Evolutionary conservation across 2,888 invertebrate genomes (phyloP), one percentile per base, ranked within the genome.

Genomic region (Griposia aprilina): DNA sequence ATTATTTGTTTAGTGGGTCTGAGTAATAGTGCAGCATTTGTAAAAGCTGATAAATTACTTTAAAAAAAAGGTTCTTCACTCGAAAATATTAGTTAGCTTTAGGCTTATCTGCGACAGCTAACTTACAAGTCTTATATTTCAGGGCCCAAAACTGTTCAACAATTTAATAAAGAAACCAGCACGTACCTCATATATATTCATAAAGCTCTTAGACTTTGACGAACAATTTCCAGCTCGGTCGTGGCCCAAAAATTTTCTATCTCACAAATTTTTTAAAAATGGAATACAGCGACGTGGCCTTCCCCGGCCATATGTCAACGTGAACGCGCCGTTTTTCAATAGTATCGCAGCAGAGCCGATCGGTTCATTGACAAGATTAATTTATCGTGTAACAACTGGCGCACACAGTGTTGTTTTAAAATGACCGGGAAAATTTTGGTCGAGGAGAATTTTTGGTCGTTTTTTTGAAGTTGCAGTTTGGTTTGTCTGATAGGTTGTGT

Each of bases 321-420:
- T 80, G 83, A 86, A 82, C 87, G 90, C 82, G 90, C 91, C 92
- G 91, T 94, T 94, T 92, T 92, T 94, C 94, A 94, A 90, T 89
- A 84, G 90, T 92, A 91, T 93, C 93, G 92, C 78, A 87, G 87
- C 90, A 80, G 86, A 87, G 90, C 87, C 92, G 92, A 93, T 94
- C 91, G 93, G 90, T 90, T 87, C 92, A 93, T 90, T 92, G 94
- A 94, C 93, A 93, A 90, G 91, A 90, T 92, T 94, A 94, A 95
- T 95, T 93, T 94, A 95, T 95, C 94, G 94, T 94, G 94, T 93
- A 94, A 93, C 94, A 94, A 94, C 92, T 95, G 95, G 82, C 80
- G 81, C 78, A 80, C 76, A 82, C 83, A 77, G 74, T 73, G 82
- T 83, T 83, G 82, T 88, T 87, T 86, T 84, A 88, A 87, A 88